A percentile compares a stretch with the other conserved stretches of the same genome.
Evolutionary conservation across 1,140 invertebrate genomes (phyloP).

Genomic region (Ips typographus): DNA sequence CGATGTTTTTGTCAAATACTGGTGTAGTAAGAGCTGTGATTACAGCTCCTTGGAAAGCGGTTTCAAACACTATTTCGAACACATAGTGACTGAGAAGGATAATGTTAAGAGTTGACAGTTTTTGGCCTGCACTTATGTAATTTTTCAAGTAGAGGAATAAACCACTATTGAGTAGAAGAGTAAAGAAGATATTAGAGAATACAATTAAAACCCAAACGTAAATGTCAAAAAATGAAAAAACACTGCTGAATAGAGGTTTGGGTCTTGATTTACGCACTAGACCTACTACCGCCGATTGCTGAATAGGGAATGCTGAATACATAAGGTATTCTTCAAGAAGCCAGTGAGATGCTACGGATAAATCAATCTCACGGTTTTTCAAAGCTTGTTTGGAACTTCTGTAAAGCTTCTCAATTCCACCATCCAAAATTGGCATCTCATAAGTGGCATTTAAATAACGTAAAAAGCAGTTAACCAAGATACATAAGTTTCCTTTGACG

Average conservation of each 20-base stretch:
- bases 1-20: constrained; percentile 19
- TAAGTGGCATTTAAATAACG: constrained; percentile 12
- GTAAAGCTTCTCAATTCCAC: neutral
- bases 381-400: neutral
- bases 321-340: neutral
- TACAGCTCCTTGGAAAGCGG: constrained; percentile 17
- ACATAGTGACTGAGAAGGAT: constrained; percentile 4
- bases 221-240: constrained; percentile 12
- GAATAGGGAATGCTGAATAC: constrained; percentile 8
- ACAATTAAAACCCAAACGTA: constrained; percentile 20
- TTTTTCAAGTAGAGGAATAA: neutral
- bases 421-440: neutral
- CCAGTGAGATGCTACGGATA: constrained; percentile 9
- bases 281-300: neutral
- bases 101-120: neutral
- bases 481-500: constrained; percentile 4
- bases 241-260: constrained; percentile 1
- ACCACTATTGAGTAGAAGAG: neutral
- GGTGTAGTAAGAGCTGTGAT: constrained; percentile 24
- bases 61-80: constrained; percentile 9
- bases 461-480: constrained; percentile 7
- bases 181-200: neutral
- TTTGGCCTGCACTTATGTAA: too few species aligned
- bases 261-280: constrained; percentile 16
- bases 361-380: constrained; percentile 11